Conservation (phyloP, 2,113 vertebrate species). For the Piaya cayana region DNA sequence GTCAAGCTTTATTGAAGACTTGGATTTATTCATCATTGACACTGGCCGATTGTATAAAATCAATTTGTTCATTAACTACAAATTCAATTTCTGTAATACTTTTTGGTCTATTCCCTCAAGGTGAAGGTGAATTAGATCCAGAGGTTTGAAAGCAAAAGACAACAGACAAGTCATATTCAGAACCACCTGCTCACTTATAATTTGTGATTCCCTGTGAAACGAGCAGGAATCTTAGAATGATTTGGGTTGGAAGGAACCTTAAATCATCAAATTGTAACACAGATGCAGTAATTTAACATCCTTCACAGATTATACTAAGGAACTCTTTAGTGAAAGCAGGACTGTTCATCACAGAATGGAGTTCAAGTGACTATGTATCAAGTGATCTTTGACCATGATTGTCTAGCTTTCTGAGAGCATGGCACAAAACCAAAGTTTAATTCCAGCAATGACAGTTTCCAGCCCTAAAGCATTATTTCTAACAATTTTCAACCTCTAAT, state of each 20-base stretch:
- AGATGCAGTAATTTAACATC: neutral
- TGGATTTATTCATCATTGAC: neutral
- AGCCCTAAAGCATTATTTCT: neutral
- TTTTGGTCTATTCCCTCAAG: neutral
- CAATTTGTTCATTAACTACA: neutral
- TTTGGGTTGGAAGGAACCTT: no score
- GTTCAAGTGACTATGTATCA: neutral
- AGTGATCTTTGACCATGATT: neutral
- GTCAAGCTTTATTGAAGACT: neutral
- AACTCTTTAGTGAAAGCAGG: neutral
- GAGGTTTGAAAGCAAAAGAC: neutral
- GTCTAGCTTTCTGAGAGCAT: neutral
- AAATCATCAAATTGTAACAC: neutral
- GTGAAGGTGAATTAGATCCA: neutral
- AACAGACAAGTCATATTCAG: neutral
- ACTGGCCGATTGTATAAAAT: neutral
- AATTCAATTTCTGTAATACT: neutral
- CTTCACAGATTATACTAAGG: neutral
- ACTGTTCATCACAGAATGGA: neutral
- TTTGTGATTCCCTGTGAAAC: neutral
- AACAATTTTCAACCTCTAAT: neutral
- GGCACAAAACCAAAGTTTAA: neutral
- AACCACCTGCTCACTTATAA: neutral
- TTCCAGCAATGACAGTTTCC: neutral
- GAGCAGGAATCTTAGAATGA: neutral